A percentile compares a stretch with the other conserved stretches of the same genome.
Conservation (phyloP, 2,888 invertebrate species). For the Apodemia zela region DNA sequence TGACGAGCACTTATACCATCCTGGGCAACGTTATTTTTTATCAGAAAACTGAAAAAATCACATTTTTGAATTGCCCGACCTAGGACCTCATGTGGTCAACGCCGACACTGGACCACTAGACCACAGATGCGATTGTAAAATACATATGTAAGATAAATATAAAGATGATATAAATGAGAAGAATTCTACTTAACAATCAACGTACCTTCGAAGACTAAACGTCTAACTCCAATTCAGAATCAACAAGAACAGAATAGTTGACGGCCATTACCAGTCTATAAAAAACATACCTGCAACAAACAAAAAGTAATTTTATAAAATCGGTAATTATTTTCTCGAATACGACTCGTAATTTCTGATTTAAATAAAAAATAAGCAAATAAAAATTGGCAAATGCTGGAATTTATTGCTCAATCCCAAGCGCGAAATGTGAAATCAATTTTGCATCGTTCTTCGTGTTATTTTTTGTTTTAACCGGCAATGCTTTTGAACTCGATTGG, state of each 20-base stretch:
- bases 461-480: slow-evolving; percentile 14
- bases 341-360: slow-evolving; percentile 26
- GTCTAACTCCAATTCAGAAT: background rate
- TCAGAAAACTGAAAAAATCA: no score
- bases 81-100: no score
- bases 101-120: no score
- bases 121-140: no score
- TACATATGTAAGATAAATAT: no score
- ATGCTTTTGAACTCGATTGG: slow-evolving; percentile 8
- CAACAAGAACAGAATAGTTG: background rate
- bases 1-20: no score
- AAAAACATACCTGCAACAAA: slow-evolving; percentile 11
- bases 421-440: slow-evolving; percentile 35
- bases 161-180: no score
- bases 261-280: background rate
- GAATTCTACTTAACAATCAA: no score
- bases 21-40: no score
- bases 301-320: slow-evolving; percentile 16
- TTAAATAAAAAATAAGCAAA: slow-evolving; percentile 37
- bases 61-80: no score
- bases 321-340: slow-evolving; percentile 6
- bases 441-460: slow-evolving; percentile 14
- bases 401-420: slow-evolving; percentile 47
- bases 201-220: background rate
- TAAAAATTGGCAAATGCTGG: slow-evolving; percentile 41